These are phyloP conservation scores for Felis chaus DNA, from an alignment of 2,113 vertebrate genomes.

Conservation along the genomic window DNA sequence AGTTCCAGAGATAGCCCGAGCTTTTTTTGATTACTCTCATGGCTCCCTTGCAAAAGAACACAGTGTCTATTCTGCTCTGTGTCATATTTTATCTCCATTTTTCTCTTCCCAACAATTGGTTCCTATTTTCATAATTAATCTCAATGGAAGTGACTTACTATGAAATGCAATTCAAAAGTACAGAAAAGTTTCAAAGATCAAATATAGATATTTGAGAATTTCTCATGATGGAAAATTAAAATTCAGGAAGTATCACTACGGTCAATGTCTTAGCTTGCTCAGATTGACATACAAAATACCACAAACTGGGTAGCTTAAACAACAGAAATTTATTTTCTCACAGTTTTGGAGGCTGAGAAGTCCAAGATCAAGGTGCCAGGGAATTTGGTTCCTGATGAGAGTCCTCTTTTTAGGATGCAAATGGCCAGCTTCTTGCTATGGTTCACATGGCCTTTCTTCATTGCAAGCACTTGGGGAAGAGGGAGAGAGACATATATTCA, in stretches of 20 bases:
- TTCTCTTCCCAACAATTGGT: not conserved
- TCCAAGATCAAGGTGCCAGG: not conserved
- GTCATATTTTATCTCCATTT: not conserved
- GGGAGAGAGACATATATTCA: not conserved
- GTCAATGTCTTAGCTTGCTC: not conserved
- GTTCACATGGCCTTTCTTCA: not conserved
- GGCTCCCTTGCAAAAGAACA: not conserved
- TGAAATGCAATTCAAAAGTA: conserved; percentile 38
- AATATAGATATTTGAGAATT: not conserved
- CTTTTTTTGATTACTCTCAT: not conserved
- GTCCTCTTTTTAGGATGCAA: not conserved
- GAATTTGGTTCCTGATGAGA: not conserved
- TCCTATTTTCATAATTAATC: conserved; percentile 12
- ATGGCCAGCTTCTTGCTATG: not conserved
- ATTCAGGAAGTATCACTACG: not conserved
- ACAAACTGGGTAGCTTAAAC: not conserved
- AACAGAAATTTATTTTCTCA: not conserved
- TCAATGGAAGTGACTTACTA: not conserved
- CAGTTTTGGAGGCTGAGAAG: not conserved
- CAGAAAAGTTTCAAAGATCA: not conserved
- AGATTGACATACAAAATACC: not conserved
- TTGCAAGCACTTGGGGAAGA: not conserved
- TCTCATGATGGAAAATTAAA: not conserved
- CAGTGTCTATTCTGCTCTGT: not conserved
- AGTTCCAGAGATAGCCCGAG: not conserved